Evolutionary conservation across 2,888 invertebrate species (phyloP).

Genomic region (Pristionchus entomophagus): DNA sequence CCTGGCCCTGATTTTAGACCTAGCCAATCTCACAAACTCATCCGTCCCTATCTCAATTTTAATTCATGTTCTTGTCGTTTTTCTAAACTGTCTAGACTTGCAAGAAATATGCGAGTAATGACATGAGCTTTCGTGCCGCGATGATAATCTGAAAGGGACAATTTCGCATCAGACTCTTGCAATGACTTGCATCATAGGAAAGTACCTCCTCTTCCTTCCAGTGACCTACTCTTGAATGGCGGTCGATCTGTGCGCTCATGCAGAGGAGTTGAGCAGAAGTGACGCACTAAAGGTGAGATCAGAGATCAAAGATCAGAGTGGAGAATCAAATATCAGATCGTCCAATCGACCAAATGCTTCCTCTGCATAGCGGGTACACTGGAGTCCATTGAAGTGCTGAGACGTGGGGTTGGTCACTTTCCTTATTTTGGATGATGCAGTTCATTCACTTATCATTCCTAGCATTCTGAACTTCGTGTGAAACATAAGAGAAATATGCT

Average conservation of each 20-base stretch:
- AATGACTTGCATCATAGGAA: no score
- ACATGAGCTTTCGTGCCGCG: no score
- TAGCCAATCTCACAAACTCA: background rate
- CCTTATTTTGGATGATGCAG: background rate
- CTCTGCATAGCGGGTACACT: background rate
- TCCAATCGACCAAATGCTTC: background rate
- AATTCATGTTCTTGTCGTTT: no score
- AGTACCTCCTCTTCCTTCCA: background rate
- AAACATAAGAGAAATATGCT: no score
- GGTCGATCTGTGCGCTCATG: background rate
- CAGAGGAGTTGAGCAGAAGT: background rate
- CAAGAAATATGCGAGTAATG: no score
- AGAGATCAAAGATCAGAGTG: background rate
- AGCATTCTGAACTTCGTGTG: no score
- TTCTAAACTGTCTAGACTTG: no score
- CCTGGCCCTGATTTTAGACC: no score
- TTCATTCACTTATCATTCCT: no score
- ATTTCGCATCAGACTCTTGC: no score
- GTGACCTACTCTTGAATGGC: background rate
- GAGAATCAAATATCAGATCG: background rate
- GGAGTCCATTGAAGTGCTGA: background rate
- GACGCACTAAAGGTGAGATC: conserved; percentile 9
- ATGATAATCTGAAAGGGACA: no score
- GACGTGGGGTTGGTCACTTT: background rate
- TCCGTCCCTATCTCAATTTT: background rate